phyloP scores from a whole-genome alignment of 2,888 invertebrate genomes.

The Oasisia sp. region DNA sequence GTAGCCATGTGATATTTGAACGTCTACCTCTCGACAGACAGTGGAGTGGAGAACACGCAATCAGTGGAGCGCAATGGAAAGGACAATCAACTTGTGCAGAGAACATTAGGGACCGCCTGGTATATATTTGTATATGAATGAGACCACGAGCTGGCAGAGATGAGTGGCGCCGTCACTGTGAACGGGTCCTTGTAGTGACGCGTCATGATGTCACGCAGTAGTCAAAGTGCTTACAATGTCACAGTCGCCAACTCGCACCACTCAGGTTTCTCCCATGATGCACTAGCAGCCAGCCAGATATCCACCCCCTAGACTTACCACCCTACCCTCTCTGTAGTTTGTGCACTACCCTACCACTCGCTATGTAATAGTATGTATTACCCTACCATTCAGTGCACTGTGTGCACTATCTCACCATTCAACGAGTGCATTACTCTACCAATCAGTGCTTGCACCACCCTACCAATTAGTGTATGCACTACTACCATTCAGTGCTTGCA shows the following conservation, averaged over 20 bases:
- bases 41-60: background rate
- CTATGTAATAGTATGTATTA: too few relatives aligned
- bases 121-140: background rate
- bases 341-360: too few relatives aligned
- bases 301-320: too few relatives aligned
- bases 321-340: too few relatives aligned
- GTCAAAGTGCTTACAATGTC: background rate
- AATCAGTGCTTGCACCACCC: too few relatives aligned
- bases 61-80: background rate
- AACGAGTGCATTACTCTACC: too few relatives aligned
- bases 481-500: too few relatives aligned
- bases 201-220: background rate
- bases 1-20: constrained; percentile 17
- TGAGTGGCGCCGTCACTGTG: background rate
- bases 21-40: background rate
- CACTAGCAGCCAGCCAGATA: background rate
- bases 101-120: background rate
- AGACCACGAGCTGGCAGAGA: background rate
- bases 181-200: background rate
- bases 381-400: too few relatives aligned
- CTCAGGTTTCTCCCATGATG: background rate
- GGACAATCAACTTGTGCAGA: constrained; percentile 17
- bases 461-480: too few relatives aligned
- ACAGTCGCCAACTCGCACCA: background rate
- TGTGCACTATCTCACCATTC: too few relatives aligned